Evolutionary conservation across 2,888 invertebrate genomes (phyloP), one percentile per base, ranked within the genome.

Genomic region (Belgica antarctica): DNA sequence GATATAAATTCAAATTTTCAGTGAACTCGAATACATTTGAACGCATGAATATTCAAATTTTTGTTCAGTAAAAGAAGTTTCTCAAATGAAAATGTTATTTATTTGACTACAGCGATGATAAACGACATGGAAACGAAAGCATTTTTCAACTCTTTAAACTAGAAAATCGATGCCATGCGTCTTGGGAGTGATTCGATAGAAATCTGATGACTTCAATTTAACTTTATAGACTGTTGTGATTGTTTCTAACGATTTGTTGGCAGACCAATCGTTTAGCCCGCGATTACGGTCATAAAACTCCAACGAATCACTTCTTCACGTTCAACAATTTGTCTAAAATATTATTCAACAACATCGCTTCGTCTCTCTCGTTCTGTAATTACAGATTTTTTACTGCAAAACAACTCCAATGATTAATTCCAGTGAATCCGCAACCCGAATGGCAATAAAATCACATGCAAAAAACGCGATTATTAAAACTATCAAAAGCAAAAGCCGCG

Each of bases 401-500:
- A 52, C 27, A 59, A 59, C n/a, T 59, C 25, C 27, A 27, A 12
- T 59, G 25, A 59, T 12, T 59, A 27, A 59, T 59, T 59, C 59
- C 59, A 59, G 3, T 24, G 25, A 59, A 59, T 59, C 27, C 25
- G 8, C 27, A 59, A 27, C 22, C 59, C 59, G n/a, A 59, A 27
- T 62, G 34, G 27, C 31, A 17, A 62, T 62, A 62, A 62, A 62
- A 62, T 62, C 62, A 31, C 62, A 62, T 25, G 17, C 62, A 28
- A 34, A 28, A 34, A 8, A 34, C 2, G 34, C 3, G 27, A 34
- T 62, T 28, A 62, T 15, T 28, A 31, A 62, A 62, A 34, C 34
- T 68, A 57, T 68, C 68, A 68, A 68, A 68, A 47, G 5, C 34
- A 31, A 57, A 57, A 57, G 68, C 68, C 68, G 68, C 68, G 17